These are phyloP conservation scores for Scopus umbretta DNA, from an alignment of 2,113 vertebrate genomes.

Conservation along the genomic window DNA sequence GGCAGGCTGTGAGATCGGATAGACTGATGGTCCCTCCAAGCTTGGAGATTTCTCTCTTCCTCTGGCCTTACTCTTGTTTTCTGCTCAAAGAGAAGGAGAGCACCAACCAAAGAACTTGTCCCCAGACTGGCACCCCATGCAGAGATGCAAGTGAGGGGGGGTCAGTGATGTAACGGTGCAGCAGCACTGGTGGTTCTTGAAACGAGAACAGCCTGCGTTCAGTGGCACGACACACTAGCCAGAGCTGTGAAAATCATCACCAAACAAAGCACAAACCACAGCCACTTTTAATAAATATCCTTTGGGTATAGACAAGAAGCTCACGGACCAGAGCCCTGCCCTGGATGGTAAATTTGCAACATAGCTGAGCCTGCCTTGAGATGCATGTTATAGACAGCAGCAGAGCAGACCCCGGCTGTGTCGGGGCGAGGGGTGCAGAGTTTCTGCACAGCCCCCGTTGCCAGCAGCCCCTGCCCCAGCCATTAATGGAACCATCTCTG, in stretches of 20 bases:
- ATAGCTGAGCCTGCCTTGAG: not conserved
- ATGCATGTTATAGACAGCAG: not conserved
- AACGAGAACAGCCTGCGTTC: not conserved
- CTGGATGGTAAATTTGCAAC: not conserved
- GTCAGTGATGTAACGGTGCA: rapidly evolving
- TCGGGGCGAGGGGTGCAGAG: not conserved
- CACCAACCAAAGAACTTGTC: not conserved
- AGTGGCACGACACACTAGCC: rapidly evolving
- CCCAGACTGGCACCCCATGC: not conserved
- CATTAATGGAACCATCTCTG: not conserved
- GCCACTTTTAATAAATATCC: not conserved
- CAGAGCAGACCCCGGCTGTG: not conserved
- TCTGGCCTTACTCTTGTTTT: not conserved
- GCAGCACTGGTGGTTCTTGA: not conserved
- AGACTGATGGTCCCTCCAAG: not conserved
- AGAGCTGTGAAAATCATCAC: not conserved
- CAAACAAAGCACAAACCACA: not conserved
- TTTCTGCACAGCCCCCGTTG: not conserved
- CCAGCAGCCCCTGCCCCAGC: not conserved
- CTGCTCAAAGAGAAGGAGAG: not conserved
- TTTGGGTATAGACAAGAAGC: not conserved
- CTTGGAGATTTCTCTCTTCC: not conserved
- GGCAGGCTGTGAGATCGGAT: not conserved
- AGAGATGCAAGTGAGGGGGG: rapidly evolving
- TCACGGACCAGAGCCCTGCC: not conserved